phyloP scores from a whole-genome alignment of 2,888 invertebrate genomes.

The Cremastinae sp. region DNA sequence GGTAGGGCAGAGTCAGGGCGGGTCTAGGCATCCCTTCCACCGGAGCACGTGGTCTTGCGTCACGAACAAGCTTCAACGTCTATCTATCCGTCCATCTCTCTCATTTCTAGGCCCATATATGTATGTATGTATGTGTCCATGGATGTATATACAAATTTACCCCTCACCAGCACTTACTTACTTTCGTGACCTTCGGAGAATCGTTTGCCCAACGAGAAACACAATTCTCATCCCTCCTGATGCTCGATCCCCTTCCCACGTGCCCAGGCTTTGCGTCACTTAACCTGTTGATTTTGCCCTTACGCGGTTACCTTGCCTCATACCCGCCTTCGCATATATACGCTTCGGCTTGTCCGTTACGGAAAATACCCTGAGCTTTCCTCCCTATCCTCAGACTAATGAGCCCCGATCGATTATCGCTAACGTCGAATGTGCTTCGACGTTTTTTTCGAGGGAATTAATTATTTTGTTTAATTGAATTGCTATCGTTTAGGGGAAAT shows the following conservation, averaged over 20 bases:
- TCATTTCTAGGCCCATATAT: constrained; percentile 1
- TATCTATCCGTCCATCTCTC: constrained; percentile 14
- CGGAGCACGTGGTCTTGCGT: constrained; percentile 63
- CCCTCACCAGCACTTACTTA: constrained; percentile 46
- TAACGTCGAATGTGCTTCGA: constrained; percentile 1
- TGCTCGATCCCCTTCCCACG: constrained; percentile 46
- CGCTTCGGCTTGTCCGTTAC: constrained; percentile 61
- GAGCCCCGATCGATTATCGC: constrained; percentile 38
- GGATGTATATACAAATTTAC: constrained; percentile 33
- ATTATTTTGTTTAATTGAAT: no score
- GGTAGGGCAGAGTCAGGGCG: constrained; percentile 67
- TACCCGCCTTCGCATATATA: background rate
- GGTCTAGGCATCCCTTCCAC: constrained; percentile 57
- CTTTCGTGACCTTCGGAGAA: constrained; percentile 53
- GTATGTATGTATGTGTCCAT: constrained; percentile 1
- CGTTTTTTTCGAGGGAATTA: no score
- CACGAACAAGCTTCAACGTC: constrained; percentile 66
- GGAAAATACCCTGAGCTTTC: constrained; percentile 67
- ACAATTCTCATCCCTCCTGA: constrained; percentile 37
- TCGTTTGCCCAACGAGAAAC: constrained; percentile 6
- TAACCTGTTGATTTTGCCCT: constrained; percentile 74
- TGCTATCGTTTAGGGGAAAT: no score
- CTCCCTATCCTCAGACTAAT: background rate
- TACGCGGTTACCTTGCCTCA: background rate
- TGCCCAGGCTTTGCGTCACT: constrained; percentile 63